Percentiles rank a stretch among this genome's conserved stretches.
These are phyloP conservation scores for Sminthurinus signatus DNA, from an alignment of 1,140 invertebrate species.

Conservation along the genomic window DNA sequence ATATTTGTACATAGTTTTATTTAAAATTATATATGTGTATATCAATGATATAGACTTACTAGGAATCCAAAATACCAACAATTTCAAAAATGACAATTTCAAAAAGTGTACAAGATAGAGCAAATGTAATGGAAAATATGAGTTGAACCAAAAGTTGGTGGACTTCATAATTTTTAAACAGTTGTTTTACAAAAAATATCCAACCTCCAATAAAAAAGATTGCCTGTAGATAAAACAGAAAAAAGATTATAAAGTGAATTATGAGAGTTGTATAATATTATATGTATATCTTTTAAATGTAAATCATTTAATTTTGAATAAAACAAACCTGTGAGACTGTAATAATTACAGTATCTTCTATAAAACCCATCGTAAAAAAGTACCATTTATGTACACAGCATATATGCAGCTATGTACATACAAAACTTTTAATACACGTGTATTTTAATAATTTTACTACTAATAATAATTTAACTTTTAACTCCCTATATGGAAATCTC, in stretches of 20 bases:
- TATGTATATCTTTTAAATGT: too few species aligned
- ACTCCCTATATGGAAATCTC: too few species aligned
- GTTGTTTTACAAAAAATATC: slow-evolving; percentile 97
- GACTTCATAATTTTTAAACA: slow-evolving; percentile 98
- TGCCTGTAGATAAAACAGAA: slow-evolving; percentile 55
- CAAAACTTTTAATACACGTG: too few species aligned
- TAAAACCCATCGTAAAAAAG: slow-evolving; percentile 48
- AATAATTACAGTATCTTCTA: slow-evolving; percentile 62
- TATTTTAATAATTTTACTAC: too few species aligned
- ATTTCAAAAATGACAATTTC: slow-evolving; percentile 99
- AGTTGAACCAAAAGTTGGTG: slow-evolving; percentile 88
- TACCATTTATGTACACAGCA: too few species aligned
- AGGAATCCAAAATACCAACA: slow-evolving; percentile 78
- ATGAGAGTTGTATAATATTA: too few species aligned
- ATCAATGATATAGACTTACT: too few species aligned
- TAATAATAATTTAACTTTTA: too few species aligned
- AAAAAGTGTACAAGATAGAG: slow-evolving; percentile 98
- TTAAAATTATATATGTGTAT: too few species aligned
- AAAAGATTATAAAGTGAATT: slow-evolving; percentile 28
- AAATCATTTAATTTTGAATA: too few species aligned
- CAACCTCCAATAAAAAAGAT: slow-evolving; percentile 94
- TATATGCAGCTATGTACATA: too few species aligned
- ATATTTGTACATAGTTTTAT: too few species aligned
- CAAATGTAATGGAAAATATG: slow-evolving; percentile 95
- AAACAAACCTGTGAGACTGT: slow-evolving; percentile 64